A percentile compares a stretch with the other conserved stretches of the same genome.
These are phyloP conservation scores for Prosapia bicincta DNA, from an alignment of 2,888 invertebrate species.

Conservation along the genomic window DNA sequence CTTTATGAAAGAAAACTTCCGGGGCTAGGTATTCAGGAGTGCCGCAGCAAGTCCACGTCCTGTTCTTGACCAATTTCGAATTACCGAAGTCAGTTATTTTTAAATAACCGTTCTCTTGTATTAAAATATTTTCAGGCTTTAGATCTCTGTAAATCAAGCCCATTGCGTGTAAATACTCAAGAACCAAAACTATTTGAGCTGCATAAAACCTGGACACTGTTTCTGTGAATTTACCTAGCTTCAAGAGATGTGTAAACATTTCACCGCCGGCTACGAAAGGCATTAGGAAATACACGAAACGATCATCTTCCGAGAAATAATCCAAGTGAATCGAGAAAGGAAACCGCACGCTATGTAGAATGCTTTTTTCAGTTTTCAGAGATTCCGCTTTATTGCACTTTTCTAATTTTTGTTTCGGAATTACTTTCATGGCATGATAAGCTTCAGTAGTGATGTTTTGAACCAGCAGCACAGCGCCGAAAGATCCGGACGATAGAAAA, in stretches of 20 bases:
- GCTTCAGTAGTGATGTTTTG: neutral
- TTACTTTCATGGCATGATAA: neutral
- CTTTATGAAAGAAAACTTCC: constrained; percentile 77
- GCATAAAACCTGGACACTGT: neutral
- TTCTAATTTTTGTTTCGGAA: neutral
- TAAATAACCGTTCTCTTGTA: neutral
- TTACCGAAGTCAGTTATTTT: neutral
- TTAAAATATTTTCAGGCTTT: neutral
- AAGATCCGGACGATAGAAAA: neutral
- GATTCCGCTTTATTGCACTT: neutral
- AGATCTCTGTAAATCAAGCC: neutral
- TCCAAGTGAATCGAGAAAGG: neutral
- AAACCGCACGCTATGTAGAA: neutral
- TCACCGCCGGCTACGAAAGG: neutral
- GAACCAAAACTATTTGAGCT: neutral
- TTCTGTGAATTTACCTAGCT: neutral
- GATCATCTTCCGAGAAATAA: neutral
- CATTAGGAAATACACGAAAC: neutral
- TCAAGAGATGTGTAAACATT: neutral
- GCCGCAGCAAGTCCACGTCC: constrained; percentile 45
- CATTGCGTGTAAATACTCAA: neutral
- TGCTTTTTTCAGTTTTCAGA: neutral
- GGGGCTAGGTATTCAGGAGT: constrained; percentile 58
- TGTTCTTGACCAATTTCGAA: neutral
- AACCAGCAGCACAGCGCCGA: neutral